Conservation (phyloP, 2,797 vertebrate species). For the Galagoides demidoff region DNA sequence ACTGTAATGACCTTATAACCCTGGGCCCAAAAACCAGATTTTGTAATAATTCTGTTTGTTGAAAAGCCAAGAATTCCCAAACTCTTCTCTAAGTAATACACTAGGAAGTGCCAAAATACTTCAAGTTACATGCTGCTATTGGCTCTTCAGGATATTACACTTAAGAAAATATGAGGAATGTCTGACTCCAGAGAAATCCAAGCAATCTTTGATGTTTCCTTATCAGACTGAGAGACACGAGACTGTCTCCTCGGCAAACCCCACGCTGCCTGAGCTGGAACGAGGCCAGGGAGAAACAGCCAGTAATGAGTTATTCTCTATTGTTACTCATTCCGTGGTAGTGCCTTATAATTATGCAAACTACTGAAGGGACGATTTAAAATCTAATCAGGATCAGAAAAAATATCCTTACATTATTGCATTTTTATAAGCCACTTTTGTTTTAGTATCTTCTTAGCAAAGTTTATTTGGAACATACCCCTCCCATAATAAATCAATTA, state of each 20-base stretch:
- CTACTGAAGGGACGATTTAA: slow-evolving; percentile 61
- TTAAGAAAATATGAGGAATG: slow-evolving; percentile 79
- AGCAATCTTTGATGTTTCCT: slow-evolving; percentile 51
- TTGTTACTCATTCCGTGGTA: slow-evolving; percentile 71
- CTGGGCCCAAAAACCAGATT: slow-evolving; percentile 19
- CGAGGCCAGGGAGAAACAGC: slow-evolving; percentile 81
- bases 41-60: slow-evolving; percentile 50
- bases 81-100: slow-evolving; percentile 59
- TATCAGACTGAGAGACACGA: slow-evolving; percentile 76
- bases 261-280: slow-evolving; percentile 76
- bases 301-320: slow-evolving; percentile 85
- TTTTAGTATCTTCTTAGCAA: slow-evolving; percentile 75
- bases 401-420: slow-evolving; percentile 37
- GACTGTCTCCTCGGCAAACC: slow-evolving; percentile 73
- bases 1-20: slow-evolving; percentile 20
- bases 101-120: slow-evolving; percentile 71
- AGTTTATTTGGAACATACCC: slow-evolving; percentile 72
- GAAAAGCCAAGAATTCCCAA: slow-evolving; percentile 21
- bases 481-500: slow-evolving; percentile 68
- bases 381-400: slow-evolving; percentile 75
- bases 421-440: slow-evolving; percentile 76
- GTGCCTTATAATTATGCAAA: slow-evolving; percentile 75
- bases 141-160: slow-evolving; percentile 70
- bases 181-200: slow-evolving; percentile 73
- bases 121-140: slow-evolving; percentile 68